phyloP scores from a whole-genome alignment of 37 sponge, comb jelly and placozoan species.

The Amphimedon queenslandica region DNA sequence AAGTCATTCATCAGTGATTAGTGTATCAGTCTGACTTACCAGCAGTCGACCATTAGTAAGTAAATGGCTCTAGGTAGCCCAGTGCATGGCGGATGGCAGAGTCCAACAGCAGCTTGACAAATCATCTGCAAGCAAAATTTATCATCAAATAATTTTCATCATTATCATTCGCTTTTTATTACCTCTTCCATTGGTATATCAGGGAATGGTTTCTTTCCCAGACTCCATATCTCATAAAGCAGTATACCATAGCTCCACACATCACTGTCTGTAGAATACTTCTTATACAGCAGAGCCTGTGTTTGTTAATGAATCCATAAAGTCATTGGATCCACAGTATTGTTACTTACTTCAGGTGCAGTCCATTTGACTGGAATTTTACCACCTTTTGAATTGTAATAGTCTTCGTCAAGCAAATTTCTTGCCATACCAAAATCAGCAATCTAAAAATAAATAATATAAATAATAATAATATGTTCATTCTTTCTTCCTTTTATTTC shows the following conservation, averaged over 20 bases:
- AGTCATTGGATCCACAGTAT: background rate
- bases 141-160: background rate
- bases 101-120: background rate
- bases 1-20: background rate
- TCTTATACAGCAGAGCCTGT: conserved; percentile 19
- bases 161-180: background rate
- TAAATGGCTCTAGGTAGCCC: conserved; percentile 22
- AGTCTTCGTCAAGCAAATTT: conserved; percentile 34
- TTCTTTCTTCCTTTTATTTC: background rate
- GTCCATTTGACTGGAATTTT: conserved; percentile 74
- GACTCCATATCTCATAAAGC: conserved; percentile 45
- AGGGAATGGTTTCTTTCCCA: conserved; percentile 18
- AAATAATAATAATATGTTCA: no score
- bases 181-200: conserved; percentile 8
- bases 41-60: conserved; percentile 34
- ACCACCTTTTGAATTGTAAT: conserved; percentile 43
- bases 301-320: background rate
- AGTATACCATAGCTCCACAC: conserved; percentile 46
- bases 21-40: conserved; percentile 21
- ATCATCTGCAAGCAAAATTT: conserved; percentile 1
- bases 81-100: conserved; percentile 18
- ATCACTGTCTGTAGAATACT: conserved; percentile 39
- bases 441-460: no score
- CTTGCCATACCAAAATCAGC: conserved; percentile 74
- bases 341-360: conserved; percentile 68